Evolutionary conservation across 2,888 invertebrate genomes (phyloP).

Genomic region (Amblyjoppa proteus): DNA sequence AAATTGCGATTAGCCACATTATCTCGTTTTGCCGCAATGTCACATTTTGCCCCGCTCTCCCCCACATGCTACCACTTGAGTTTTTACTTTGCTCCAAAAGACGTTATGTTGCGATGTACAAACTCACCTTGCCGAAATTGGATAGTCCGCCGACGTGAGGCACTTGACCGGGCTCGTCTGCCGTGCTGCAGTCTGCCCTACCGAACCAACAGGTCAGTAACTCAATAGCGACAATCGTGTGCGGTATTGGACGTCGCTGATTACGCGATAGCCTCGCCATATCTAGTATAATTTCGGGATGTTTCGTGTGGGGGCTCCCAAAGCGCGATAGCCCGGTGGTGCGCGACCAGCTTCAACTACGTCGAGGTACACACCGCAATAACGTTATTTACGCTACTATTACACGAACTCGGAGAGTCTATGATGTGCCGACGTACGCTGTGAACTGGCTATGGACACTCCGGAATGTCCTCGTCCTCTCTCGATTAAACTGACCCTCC

Average conservation of each 20-base stretch:
- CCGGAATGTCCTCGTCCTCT: constrained; percentile 15
- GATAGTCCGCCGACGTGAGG: constrained; percentile 88
- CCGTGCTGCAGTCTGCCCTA: constrained; percentile 90
- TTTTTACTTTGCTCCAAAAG: neutral
- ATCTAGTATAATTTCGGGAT: constrained; percentile 11
- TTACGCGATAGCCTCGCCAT: constrained; percentile 34
- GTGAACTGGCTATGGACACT: constrained; percentile 18
- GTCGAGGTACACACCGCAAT: constrained; percentile 54
- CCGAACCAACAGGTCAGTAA: constrained; percentile 84
- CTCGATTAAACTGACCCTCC: constrained; percentile 48
- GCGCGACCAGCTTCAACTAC: neutral
- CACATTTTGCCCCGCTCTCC: no score
- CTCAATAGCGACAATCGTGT: constrained; percentile 80
- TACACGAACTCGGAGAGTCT: constrained; percentile 25
- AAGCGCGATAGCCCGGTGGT: constrained; percentile 8
- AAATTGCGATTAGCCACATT: no score
- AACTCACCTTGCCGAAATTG: constrained; percentile 88
- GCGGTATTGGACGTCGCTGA: constrained; percentile 71
- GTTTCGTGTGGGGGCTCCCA: constrained; percentile 25
- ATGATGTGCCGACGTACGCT: constrained; percentile 29
- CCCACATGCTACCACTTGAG: no score
- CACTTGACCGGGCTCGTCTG: constrained; percentile 87
- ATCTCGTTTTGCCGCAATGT: no score
- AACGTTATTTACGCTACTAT: constrained; percentile 69
- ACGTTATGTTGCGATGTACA: neutral